phyloP scores from a whole-genome alignment of 2,797 vertebrate species.

The Myoxocephalus aenaeus region DNA sequence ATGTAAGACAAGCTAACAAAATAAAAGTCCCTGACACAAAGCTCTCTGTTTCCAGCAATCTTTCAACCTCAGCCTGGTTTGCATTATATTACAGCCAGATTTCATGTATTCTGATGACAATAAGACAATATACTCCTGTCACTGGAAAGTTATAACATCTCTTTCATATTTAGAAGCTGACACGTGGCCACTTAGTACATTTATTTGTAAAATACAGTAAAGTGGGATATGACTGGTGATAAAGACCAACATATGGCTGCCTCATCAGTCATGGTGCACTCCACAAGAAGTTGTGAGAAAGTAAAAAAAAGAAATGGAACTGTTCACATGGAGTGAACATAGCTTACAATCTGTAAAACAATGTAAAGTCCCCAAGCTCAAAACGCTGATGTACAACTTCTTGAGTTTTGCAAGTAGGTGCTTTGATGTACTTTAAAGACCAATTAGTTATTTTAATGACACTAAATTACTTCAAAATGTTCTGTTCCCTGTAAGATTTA shows the following conservation, averaged over 20 bases:
- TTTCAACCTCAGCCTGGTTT: slow-evolving; percentile 39
- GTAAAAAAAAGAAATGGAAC: slow-evolving; percentile 16
- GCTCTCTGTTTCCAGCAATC: slow-evolving; percentile 43
- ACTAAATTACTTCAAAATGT: slow-evolving; percentile 38
- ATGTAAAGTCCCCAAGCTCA: slow-evolving; percentile 20
- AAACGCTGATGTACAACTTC: slow-evolving; percentile 5
- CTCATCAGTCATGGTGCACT: slow-evolving; percentile 2
- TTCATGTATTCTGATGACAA: slow-evolving; percentile 42
- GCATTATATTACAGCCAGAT: slow-evolving; percentile 42
- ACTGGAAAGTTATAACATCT: slow-evolving; percentile 40
- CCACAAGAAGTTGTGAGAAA: background rate
- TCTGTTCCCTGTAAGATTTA: slow-evolving; percentile 16
- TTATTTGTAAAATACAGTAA: slow-evolving; percentile 56
- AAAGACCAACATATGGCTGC: background rate
- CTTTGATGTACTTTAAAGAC: slow-evolving; percentile 37
- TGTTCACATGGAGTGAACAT: slow-evolving; percentile 14
- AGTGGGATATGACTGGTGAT: slow-evolving; percentile 32
- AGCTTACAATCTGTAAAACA: slow-evolving; percentile 30
- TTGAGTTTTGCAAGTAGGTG: slow-evolving; percentile 7
- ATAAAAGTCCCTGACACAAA: slow-evolving; percentile 68
- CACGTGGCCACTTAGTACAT: slow-evolving; percentile 32
- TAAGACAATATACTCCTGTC: slow-evolving; percentile 8
- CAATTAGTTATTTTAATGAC: slow-evolving; percentile 54
- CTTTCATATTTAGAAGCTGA: slow-evolving; percentile 35
- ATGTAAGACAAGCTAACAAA: slow-evolving; percentile 74